phyloP scores from a whole-genome alignment of 1,140 invertebrate genomes.

The Medauroidea extradentata region DNA sequence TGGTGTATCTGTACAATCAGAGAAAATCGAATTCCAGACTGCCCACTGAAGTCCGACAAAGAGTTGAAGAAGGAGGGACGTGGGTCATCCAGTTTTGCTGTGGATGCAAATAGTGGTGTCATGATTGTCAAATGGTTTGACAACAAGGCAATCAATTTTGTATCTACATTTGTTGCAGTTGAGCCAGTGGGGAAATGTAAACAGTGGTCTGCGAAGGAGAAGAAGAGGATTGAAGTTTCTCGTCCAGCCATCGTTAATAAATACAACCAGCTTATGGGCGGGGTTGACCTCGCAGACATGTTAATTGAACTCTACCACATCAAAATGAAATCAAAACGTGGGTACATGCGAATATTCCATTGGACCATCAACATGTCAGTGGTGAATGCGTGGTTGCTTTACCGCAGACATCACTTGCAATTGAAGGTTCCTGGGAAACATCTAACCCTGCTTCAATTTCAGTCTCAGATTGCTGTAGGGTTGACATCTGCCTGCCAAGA shows the following conservation, averaged over 20 bases:
- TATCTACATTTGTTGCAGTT: conserved; percentile 37
- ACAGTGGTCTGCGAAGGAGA: conserved; percentile 30
- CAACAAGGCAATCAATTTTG: conserved; percentile 41
- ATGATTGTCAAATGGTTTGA: conserved; percentile 41
- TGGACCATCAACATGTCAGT: conserved; percentile 41
- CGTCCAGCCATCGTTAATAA: conserved; percentile 40
- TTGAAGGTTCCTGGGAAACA: neutral
- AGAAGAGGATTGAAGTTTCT: conserved; percentile 32
- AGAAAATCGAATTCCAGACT: neutral
- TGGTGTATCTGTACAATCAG: neutral
- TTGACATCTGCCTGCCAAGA: neutral
- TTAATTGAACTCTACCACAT: conserved; percentile 38
- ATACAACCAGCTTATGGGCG: conserved; percentile 39
- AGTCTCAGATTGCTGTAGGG: conserved; percentile 15
- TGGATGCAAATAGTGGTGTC: conserved; percentile 23
- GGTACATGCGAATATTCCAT: conserved; percentile 42
- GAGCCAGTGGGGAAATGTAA: conserved; percentile 32
- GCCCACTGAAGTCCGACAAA: too few species aligned
- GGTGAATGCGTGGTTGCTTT: conserved; percentile 31
- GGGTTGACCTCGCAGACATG: conserved; percentile 42
- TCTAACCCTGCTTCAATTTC: conserved; percentile 36
- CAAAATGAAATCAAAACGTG: conserved; percentile 40
- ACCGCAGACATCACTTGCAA: conserved; percentile 7
- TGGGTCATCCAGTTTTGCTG: conserved; percentile 22
- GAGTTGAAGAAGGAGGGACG: too few species aligned